Evolutionary conservation across 2,797 vertebrate species (phyloP), one percentile per base, ranked within the genome.

Genomic region (Onychomys torridus): DNA sequence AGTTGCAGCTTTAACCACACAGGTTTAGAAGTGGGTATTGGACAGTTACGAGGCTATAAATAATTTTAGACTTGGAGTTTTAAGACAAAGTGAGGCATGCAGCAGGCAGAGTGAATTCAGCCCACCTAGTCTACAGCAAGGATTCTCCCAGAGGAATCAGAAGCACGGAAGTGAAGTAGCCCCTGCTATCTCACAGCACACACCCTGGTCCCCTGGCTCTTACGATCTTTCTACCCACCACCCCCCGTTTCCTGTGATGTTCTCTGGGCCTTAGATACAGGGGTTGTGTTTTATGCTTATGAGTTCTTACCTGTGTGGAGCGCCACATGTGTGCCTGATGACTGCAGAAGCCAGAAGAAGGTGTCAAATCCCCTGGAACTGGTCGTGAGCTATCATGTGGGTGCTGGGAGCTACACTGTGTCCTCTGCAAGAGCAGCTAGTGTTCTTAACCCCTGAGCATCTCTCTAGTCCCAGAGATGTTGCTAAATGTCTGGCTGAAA

Each of bases 21-120:
- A 92, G 77, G 96, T 92, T 97, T 93, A 97, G 83, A 97, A 97
- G 92, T 92, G 94, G 85, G 87, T 93, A 94, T 52, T 92, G 92
- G 94, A 82, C 32, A 95, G 78, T 89, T 65, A 78, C 91, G 75
- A 89, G 96, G 61, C 86, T 97, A 97, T 95, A 95, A 95, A 92
- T 96, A 76, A 78, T 71, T 91, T 97, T 97, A 94, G 87, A 93
- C 94, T 90, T 89, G 9, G 43, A 92, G 25, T 73, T 95, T 97
- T 73, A 95, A 98, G 89, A 90, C 93, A 92, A 16, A 93, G 25
- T 52, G 83, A 93, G 65, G 52, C 25, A 16, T 49, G 27, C 65
- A 59, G 85, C n/a, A 19, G 59, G 37, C 57, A 82, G 87, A 95
- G 97, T 95, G 93, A 94, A 93, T 94, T 93, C 49, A 91, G 37